A percentile compares a stretch with the other conserved stretches of the same genome.
phyloP scores from a whole-genome alignment of 1,140 invertebrate species.

The Limonius californicus region DNA sequence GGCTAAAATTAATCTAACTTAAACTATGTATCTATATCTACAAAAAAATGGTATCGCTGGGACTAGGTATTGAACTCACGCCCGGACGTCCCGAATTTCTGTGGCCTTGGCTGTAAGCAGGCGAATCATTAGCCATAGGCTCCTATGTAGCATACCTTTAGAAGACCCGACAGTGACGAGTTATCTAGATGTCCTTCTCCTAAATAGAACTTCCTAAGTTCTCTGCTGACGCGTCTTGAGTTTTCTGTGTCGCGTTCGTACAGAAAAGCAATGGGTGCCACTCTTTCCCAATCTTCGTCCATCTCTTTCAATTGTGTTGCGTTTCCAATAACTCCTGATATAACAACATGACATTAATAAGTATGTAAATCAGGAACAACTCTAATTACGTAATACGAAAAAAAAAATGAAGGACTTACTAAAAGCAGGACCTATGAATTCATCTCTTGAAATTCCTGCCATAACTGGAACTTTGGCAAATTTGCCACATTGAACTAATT shows the following conservation, averaged over 20 bases:
- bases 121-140: too few relatives aligned
- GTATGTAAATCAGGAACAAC: too few relatives aligned
- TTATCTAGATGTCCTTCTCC: constrained; percentile 42
- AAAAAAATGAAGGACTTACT: constrained; percentile 41
- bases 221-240: constrained; percentile 49
- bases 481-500: constrained; percentile 55
- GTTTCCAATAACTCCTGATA: constrained; percentile 49
- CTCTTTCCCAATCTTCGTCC: constrained; percentile 50
- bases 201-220: constrained; percentile 50
- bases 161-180: constrained; percentile 18
- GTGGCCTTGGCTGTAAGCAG: too few relatives aligned
- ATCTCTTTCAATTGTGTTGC: constrained; percentile 44
- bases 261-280: constrained; percentile 55
- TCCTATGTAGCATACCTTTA: background rate
- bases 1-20: background rate
- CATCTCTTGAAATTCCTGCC: constrained; percentile 61
- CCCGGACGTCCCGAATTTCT: too few relatives aligned
- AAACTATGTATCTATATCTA: background rate
- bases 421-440: constrained; percentile 58
- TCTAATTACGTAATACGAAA: too few relatives aligned
- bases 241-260: constrained; percentile 51
- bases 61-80: too few relatives aligned
- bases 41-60: too few relatives aligned
- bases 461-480: constrained; percentile 63
- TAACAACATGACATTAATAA: too few relatives aligned